Evolutionary conservation across 1,140 invertebrate species (phyloP).

Genomic region (Anastrepha ludens): DNA sequence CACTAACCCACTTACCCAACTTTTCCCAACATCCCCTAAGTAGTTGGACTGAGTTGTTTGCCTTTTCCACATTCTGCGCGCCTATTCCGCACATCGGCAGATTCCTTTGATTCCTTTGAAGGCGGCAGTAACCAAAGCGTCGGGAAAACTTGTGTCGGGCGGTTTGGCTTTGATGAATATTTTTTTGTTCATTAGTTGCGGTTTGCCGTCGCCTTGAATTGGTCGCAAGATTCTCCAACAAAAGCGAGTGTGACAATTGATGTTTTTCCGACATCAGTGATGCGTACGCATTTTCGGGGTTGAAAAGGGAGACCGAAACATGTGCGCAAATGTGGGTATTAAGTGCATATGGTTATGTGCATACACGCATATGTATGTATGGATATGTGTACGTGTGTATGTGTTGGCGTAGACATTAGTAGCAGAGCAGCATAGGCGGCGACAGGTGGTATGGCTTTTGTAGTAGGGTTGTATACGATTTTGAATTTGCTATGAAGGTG

Average conservation of each 20-base stretch:
- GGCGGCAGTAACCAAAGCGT: slow-evolving; percentile 32
- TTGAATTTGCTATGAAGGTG: too few species aligned
- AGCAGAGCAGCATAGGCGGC: not conserved
- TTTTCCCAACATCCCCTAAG: slow-evolving; percentile 3
- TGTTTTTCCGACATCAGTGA: slow-evolving; percentile 23
- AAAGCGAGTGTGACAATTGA: not conserved
- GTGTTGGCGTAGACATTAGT: not conserved
- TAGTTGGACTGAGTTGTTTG: not conserved
- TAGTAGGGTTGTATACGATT: too few species aligned
- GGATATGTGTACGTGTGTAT: not conserved
- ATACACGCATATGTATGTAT: not conserved
- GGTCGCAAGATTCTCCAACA: not conserved
- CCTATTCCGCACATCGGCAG: slow-evolving; percentile 27
- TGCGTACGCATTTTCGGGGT: not conserved
- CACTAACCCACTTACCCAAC: slow-evolving; percentile 36
- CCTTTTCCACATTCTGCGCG: not conserved
- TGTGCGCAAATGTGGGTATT: not conserved
- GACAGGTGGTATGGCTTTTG: too few species aligned
- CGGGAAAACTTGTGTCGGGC: slow-evolving; percentile 9
- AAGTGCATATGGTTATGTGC: not conserved
- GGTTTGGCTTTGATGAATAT: slow-evolving; percentile 49
- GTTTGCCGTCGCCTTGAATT: not conserved
- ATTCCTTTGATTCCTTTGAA: slow-evolving; percentile 47
- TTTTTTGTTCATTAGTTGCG: not conserved
- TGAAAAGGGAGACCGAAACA: too few species aligned